These are phyloP conservation scores for Coelopa frigida DNA, from an alignment of 1,140 invertebrate genomes.

Conservation along the genomic window DNA sequence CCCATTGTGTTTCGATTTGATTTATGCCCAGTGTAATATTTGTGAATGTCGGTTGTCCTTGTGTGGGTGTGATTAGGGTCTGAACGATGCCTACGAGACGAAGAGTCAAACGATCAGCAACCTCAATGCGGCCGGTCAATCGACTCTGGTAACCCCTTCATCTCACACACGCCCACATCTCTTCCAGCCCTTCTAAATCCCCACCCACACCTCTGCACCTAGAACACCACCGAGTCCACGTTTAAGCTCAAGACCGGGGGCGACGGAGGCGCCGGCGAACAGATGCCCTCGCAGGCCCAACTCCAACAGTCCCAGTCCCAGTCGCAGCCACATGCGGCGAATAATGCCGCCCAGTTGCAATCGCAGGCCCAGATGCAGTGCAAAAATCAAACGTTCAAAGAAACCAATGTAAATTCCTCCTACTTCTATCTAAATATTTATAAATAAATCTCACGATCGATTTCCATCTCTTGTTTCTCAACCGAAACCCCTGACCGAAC, in stretches of 20 bases:
- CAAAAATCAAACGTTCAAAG: slow-evolving; percentile 6
- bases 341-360: neutral
- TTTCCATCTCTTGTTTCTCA: neutral
- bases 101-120: slow-evolving; percentile 4
- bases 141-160: slow-evolving; percentile 6
- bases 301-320: too few species aligned
- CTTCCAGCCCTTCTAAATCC: too few species aligned
- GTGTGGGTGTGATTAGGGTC: slow-evolving; percentile 8
- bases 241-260: too few species aligned
- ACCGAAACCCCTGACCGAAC: neutral
- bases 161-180: too few species aligned
- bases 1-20: neutral
- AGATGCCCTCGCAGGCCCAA: too few species aligned
- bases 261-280: too few species aligned
- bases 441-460: slow-evolving; percentile 6
- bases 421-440: slow-evolving; percentile 10
- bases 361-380: neutral
- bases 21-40: neutral
- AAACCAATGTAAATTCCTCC: slow-evolving; percentile 9
- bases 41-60: too few species aligned
- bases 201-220: too few species aligned
- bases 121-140: neutral
- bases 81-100: slow-evolving; percentile 5
- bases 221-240: too few species aligned
- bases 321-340: slow-evolving; percentile 10